Base-by-base conservation (phyloP, 1,140 invertebrate species). In the Tetranychus cinnabarinus region DNA sequence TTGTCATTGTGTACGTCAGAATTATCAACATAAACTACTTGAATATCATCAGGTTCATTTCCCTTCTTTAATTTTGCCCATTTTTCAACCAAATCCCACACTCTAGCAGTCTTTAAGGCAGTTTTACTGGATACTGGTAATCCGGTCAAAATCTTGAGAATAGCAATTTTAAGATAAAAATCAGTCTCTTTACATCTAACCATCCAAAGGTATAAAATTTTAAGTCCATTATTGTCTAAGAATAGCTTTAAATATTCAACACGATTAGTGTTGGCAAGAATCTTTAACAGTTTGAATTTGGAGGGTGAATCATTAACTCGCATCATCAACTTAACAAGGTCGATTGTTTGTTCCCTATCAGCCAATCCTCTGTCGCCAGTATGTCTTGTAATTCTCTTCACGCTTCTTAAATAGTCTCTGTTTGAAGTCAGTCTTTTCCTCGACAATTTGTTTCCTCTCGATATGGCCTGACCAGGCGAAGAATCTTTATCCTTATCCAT, bases 111-210 rank as follows among this genome's bases (percentile, higher is more conserved):
- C 69, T 85, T 82, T 2, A 96, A 74, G 74, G 91, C 84, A 0
- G 86, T 92, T 72, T 88, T 90, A 71, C 93, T 93, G 2, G 85
- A 81, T 62, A 96, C 89, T 5, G 90, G 89, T 59, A 97, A 75
- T 52, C 81, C 79, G 59, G 82, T 80, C 46, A 76, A 65, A 1
- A 68, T 56, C 61, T 65, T 59, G 13, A 68, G 54, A 56, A 68
- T 66, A 54, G 63, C 62, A 13, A 12, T 52, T 64, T 67, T 66
- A 8, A 69, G 61, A 47, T 67, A 60, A 33, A 50, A 34, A 45
- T 66, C 62, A 46, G 64, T 67, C 10, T 80, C 76, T 68, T 85
- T 82, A 23, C 23, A 23, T 23, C 23, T 23, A 66, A 81, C 79
- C 79, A 93, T 92, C 81, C 91, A 96, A 50, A 85, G 86, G 76